Base-by-base conservation (phyloP, 2,888 invertebrate species). In the Limnephilus marmoratus region DNA sequence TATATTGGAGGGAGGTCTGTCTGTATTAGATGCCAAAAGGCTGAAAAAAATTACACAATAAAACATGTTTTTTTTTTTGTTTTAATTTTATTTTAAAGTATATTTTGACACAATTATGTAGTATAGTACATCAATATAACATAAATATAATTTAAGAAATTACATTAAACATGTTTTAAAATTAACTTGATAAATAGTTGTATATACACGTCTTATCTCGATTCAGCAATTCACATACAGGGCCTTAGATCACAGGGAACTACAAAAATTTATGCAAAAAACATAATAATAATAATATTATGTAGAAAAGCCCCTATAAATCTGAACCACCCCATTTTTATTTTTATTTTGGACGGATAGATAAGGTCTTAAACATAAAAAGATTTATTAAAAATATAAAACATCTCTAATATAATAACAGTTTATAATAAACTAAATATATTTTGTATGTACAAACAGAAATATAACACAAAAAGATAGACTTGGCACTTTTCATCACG, bases 401-500 rank as follows among this genome's bases (percentile, higher is more conserved):
- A 90, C 85, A 85, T 82, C 53, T 68, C 37, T 90, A 18, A 82
- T 31, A 90, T 91, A 92, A 90, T 90, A 93, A 92, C 31, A 92
- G 91, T 37, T 90, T 89, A 91, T 86, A 91, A 49, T 90, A 89
- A 24, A 18, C 34, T 86, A 91, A 90, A 91, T 83, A 91, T 87
- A 37, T 41, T 87, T 91, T 88, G 11, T 93, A 93, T 93, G 85
- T 93, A 93, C 92, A 93, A 93, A 92, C 91, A 93, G 90, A 90
- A 92, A 82, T 87, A 87, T 85, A 90, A 53, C 91, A 92, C 91
- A 92, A 90, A 85, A 92, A 53, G 68, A 68, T 68, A 68, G 86
- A 90, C 90, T 93, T 93, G 93, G 93, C 93, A 93, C 93, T 93
- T 93, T 90, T 45, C 92, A 93, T 93, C 93, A 93, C 93, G 91